Base-by-base conservation (phyloP, 2,113 vertebrate genomes). In the Oriolus oriolus region DNA sequence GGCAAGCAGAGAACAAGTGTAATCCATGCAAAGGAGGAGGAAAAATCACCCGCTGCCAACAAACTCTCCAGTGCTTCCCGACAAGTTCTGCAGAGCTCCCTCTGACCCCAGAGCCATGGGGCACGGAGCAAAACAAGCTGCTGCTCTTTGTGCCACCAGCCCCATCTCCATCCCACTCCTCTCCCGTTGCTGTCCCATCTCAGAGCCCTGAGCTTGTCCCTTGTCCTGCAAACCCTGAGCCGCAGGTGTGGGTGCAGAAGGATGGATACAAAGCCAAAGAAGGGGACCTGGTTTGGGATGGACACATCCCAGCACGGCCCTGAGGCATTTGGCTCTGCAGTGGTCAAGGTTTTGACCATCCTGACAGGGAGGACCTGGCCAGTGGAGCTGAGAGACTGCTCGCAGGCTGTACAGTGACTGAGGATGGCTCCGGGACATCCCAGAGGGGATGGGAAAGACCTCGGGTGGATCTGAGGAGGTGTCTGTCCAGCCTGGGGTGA, bases 1-100 rank as follows among this genome's bases (percentile, higher is more conserved):
- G 96, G 93, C 86, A 84, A 96, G 95, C 94, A 89, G 80, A 93
- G 95, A 96, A 91, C 84, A 95, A 97, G 96, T 21, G 91, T 63
- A 88, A 89, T 94, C 81, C 80, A 96, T 94, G 95, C 76, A 71
- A 54, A 78, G 79, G 84, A 79, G 63, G 64, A 76, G 64, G 76
- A 69, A 94, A 90, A 96, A 96, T 91, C 53, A 88, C 82, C 78
- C 0, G 1, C 91, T 61, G 82, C 82, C 76, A 64, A 50, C 3
- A 18, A 86, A 77, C 54, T 90, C 18, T 3, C 26, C n/a, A 7
- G 47, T 2, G 47, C 61, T 78, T 41, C 79, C 76, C 1, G 56
- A 69, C 56, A 52, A 84, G 88, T 77, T 28, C 56, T 45, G 63
- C 30, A 35, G 53, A 64, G 53, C 30, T 82, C 65, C 47, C 27